Percentiles rank a stretch among this genome's conserved stretches.
Evolutionary conservation across 2,113 vertebrate genomes (phyloP).

Genomic region (Stegastes partitus): DNA sequence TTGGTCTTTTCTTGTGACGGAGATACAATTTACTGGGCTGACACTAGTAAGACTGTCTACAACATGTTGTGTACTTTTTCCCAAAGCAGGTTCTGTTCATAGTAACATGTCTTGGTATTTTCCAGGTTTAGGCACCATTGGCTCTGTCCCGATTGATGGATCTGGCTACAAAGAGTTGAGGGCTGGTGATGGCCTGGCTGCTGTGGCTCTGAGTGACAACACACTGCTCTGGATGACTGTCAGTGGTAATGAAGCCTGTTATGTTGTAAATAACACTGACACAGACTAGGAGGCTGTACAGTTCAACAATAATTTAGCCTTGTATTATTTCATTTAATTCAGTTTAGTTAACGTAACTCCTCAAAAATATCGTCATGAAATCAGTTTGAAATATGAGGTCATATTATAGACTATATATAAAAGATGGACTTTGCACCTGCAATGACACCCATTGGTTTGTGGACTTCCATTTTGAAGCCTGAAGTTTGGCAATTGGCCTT

Average conservation of each 20-base stretch:
- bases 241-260: slow-evolving; percentile 69
- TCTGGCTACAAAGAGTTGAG: slow-evolving; percentile 83
- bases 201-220: slow-evolving; percentile 83
- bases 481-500: too few species aligned
- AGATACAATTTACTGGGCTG: slow-evolving; percentile 90
- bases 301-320: not conserved
- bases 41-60: slow-evolving; percentile 79
- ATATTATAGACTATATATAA: too few species aligned
- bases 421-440: too few species aligned
- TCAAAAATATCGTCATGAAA: too few species aligned
- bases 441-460: too few species aligned
- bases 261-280: not conserved
- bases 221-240: slow-evolving; percentile 89
- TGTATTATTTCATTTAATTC: not conserved
- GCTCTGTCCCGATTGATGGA: slow-evolving; percentile 85
- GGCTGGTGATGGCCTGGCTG: slow-evolving; percentile 75
- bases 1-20: slow-evolving; percentile 84
- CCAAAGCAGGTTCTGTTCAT: not conserved
- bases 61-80: not conserved
- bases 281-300: not conserved
- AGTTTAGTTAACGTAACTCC: too few species aligned
- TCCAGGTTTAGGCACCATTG: slow-evolving; percentile 84
- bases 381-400: too few species aligned
- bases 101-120: not conserved
- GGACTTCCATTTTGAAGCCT: too few species aligned